Evolutionary conservation across 2,888 invertebrate species (phyloP).

Genomic region (Latrodectus elegans): DNA sequence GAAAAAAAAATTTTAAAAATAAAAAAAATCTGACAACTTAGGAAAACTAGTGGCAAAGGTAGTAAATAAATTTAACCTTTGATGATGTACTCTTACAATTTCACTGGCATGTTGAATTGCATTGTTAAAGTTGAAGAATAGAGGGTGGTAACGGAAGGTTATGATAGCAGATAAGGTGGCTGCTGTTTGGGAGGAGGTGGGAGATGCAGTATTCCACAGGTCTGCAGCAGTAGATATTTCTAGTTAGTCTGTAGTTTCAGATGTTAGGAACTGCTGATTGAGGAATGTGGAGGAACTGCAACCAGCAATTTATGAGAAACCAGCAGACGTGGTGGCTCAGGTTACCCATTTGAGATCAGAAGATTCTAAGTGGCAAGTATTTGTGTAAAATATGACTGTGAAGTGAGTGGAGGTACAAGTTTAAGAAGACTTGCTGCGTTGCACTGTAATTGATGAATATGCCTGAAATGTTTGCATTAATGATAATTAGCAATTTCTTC

Average conservation of each 20-base stretch:
- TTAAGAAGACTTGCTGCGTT: constrained; percentile 33
- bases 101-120: constrained; percentile 41
- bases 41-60: constrained; percentile 12
- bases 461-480: constrained; percentile 63
- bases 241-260: constrained; percentile 34
- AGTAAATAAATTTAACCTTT: constrained; percentile 55
- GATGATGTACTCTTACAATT: constrained; percentile 26
- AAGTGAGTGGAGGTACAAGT: constrained; percentile 17
- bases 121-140: constrained; percentile 53
- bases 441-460: constrained; percentile 35
- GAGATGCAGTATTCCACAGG: constrained; percentile 28
- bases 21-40: background rate
- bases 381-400: constrained; percentile 21
- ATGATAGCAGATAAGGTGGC: constrained; percentile 45
- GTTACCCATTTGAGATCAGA: constrained; percentile 15
- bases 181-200: constrained; percentile 11
- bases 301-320: constrained; percentile 25
- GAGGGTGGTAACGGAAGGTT: constrained; percentile 42
- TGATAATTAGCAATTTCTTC: constrained; percentile 27
- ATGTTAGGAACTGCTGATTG: constrained; percentile 16
- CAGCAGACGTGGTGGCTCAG: constrained; percentile 5
- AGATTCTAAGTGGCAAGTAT: constrained; percentile 27
- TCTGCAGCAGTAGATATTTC: constrained; percentile 2
- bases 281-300: constrained; percentile 7
- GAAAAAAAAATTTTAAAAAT: background rate